Evolutionary conservation across 2,797 vertebrate species (phyloP).

Genomic region (Pachyuromys duprasi): DNA sequence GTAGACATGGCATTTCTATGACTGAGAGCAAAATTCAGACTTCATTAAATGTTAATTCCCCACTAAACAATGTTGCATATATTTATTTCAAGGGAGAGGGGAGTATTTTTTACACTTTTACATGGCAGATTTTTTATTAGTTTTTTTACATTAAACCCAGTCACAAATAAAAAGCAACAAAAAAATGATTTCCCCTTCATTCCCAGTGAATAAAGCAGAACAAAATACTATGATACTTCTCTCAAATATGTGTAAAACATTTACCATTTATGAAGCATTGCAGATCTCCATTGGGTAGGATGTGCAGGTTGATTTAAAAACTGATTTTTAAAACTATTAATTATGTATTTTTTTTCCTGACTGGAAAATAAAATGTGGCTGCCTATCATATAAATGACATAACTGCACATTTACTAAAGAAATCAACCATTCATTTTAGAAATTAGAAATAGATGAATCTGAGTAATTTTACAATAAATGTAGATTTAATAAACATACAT

Average conservation of each 20-base stretch:
- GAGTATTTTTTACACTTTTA: neutral
- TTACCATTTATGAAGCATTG: neutral
- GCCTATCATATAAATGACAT: neutral
- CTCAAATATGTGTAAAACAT: neutral
- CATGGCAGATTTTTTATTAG: neutral
- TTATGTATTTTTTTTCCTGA: neutral
- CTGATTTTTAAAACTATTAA: neutral
- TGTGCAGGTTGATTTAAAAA: neutral
- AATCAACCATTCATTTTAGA: neutral
- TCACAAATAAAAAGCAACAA: neutral
- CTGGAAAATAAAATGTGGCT: rapidly evolving
- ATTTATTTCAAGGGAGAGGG: neutral
- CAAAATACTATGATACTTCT: neutral
- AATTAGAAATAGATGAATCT: constrained; percentile 31
- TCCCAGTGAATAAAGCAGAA: constrained; percentile 9
- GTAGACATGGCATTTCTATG: neutral
- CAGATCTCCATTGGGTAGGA: neutral
- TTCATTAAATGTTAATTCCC: neutral
- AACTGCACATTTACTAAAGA: neutral
- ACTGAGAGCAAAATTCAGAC: neutral
- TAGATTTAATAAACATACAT: neutral
- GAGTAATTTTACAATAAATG: constrained; percentile 1
- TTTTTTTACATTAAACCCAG: neutral
- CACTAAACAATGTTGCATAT: neutral
- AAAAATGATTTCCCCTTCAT: neutral